Evolutionary conservation across 2,888 invertebrate species (phyloP), one percentile per base, ranked within the genome.

Genomic region (Sycophila texana): DNA sequence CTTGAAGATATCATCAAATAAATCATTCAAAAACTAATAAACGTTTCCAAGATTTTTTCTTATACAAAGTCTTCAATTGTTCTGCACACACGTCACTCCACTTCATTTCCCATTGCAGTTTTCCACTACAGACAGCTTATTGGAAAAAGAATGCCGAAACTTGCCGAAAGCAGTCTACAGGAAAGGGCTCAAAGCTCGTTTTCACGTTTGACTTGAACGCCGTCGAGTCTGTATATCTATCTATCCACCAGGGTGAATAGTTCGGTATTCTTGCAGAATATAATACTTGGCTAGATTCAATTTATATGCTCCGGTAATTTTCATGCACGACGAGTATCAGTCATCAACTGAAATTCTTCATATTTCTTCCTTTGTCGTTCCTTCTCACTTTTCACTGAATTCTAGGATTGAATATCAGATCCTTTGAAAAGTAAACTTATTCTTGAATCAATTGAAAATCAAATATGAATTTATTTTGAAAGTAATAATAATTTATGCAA

Each of bases 211-310:
- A 12, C 55, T 49, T 30, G n/a, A 49, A 0, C 26, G 2, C 51
- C 18, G 51, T 30, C 13, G 5, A 49, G 12, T n/a, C n/a, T n/a
- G n/a, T n/a, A n/a, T n/a, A n/a, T 22, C 30, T 61, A 73, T 65
- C 30, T 65, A 20, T 53, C 49, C 66, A 74, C 57, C 20, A 57
- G 20, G n/a, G 57, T 57, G 58, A 74, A 66, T 66, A 74, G 74
- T 66, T 74, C 58, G 66, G 66, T 66, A 58, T 66, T 74, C 66
- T 66, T 58, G 22, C 49, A 74, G 74, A 66, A 66, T 66, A 74
- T 58, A 66, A 74, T 74, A 66, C 66, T 22, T 58, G 49, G 26
- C 61, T 18, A 49, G 26, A 58, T 58, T 65, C 22, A 74, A 74
- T 74, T 74, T 74, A 65, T 65, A 65, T 47, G 65, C 65, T 65